Conservation (phyloP, 2,888 invertebrate species). For the Ecliptopera silaceata region DNA sequence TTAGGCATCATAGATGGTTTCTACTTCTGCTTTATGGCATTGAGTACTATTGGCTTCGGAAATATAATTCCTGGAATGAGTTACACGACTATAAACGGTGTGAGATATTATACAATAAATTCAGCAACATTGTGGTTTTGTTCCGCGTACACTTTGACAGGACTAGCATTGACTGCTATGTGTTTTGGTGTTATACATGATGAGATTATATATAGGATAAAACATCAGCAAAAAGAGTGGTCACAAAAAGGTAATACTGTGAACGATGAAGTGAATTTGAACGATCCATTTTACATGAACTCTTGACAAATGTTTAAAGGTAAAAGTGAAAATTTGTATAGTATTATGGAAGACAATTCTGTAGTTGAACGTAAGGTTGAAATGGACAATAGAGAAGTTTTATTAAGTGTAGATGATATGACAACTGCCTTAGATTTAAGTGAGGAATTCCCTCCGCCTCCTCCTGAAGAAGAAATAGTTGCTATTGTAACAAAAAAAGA, state of each 20-base stretch:
- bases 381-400: constrained; percentile 78
- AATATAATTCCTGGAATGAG: constrained; percentile 90
- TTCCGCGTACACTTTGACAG: constrained; percentile 93
- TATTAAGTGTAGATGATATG: constrained; percentile 78
- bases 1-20: constrained; percentile 95
- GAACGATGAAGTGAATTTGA: constrained; percentile 85
- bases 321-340: constrained; percentile 82
- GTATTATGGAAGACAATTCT: constrained; percentile 79
- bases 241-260: constrained; percentile 85
- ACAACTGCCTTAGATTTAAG: constrained; percentile 60
- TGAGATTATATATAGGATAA: constrained; percentile 92
- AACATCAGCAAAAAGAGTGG: constrained; percentile 86
- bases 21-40: constrained; percentile 97
- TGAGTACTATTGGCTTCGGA: constrained; percentile 96
- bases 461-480: constrained; percentile 76
- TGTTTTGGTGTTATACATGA: constrained; percentile 95
- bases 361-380: constrained; percentile 73
- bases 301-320: constrained; percentile 89
- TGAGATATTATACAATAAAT: constrained; percentile 82
- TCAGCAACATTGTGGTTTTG: constrained; percentile 93
- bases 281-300: constrained; percentile 86
- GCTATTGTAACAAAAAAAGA: constrained; percentile 80
- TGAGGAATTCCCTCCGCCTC: constrained; percentile 69
- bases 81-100: constrained; percentile 77
- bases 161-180: constrained; percentile 94